Evolutionary conservation across 2,888 invertebrate species (phyloP).

Genomic region (Apodemia duryi): DNA sequence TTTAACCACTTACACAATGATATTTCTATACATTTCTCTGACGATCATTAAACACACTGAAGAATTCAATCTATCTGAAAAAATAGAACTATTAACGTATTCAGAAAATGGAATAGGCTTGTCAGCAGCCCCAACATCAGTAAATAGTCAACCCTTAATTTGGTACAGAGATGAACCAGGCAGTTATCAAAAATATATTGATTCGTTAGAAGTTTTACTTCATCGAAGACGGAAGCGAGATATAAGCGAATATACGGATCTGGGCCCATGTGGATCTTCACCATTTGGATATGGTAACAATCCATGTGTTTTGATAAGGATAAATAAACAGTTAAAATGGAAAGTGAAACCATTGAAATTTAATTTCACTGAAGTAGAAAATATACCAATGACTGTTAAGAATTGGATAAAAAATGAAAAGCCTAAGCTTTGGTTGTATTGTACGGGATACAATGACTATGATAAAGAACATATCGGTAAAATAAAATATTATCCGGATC

Average conservation of each 20-base stretch:
- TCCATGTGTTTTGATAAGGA: slow-evolving; percentile 60
- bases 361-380: slow-evolving; percentile 37
- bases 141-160: slow-evolving; percentile 48
- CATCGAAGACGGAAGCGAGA: slow-evolving; percentile 41
- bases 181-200: slow-evolving; percentile 53
- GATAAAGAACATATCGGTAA: slow-evolving; percentile 61
- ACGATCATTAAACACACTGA: slow-evolving; percentile 38
- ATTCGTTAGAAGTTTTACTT: slow-evolving; percentile 48
- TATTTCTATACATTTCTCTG: slow-evolving; percentile 48
- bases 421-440: slow-evolving; percentile 56
- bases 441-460: slow-evolving; percentile 52
- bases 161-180: slow-evolving; percentile 48
- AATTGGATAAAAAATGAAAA: slow-evolving; percentile 45
- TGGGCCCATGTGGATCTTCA: slow-evolving; percentile 55
- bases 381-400: slow-evolving; percentile 46
- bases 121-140: slow-evolving; percentile 53
- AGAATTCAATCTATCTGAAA: slow-evolving; percentile 37
- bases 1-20: slow-evolving; percentile 48
- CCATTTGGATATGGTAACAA: slow-evolving; percentile 61
- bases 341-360: slow-evolving; percentile 46
- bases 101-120: slow-evolving; percentile 52
- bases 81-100: slow-evolving; percentile 40
- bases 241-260: slow-evolving; percentile 25
- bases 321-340: slow-evolving; percentile 60
- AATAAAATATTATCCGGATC: slow-evolving; percentile 59